Conservation (phyloP, 1,140 invertebrate species). For the Drosophila kohkoa region DNA sequence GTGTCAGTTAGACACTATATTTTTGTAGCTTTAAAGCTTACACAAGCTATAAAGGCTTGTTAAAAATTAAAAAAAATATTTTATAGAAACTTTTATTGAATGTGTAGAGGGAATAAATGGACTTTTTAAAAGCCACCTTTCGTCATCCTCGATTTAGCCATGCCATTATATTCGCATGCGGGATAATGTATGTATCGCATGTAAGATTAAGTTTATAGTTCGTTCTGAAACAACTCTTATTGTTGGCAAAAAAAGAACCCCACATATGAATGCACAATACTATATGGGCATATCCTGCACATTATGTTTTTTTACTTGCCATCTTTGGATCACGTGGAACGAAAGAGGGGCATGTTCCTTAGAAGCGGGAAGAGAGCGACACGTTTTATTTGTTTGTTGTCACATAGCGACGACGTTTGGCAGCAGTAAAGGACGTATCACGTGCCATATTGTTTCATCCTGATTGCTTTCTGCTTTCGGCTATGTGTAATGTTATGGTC, state of each 20-base stretch:
- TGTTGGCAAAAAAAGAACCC: neutral
- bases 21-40: too few relatives aligned
- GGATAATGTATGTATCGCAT: constrained; percentile 1
- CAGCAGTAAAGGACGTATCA: constrained; percentile 58
- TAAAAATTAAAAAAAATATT: neutral
- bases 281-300: constrained; percentile 12
- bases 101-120: neutral
- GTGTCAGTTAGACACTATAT: too few relatives aligned
- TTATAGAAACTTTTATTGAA: neutral
- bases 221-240: constrained; percentile 24
- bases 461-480: constrained; percentile 40
- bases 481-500: constrained; percentile 34
- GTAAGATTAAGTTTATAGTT: constrained; percentile 19
- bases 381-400: constrained; percentile 64
- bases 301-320: constrained; percentile 39
- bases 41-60: neutral
- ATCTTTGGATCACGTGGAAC: constrained; percentile 25
- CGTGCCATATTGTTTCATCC: constrained; percentile 69
- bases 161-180: constrained; percentile 1
- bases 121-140: neutral
- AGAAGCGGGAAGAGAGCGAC: constrained; percentile 7
- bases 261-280: neutral
- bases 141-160: neutral
- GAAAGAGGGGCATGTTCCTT: constrained; percentile 22
- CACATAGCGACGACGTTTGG: constrained; percentile 42